Evolutionary conservation across 2,113 vertebrate species (phyloP).

Genomic region (Daphoenositta chrysoptera): DNA sequence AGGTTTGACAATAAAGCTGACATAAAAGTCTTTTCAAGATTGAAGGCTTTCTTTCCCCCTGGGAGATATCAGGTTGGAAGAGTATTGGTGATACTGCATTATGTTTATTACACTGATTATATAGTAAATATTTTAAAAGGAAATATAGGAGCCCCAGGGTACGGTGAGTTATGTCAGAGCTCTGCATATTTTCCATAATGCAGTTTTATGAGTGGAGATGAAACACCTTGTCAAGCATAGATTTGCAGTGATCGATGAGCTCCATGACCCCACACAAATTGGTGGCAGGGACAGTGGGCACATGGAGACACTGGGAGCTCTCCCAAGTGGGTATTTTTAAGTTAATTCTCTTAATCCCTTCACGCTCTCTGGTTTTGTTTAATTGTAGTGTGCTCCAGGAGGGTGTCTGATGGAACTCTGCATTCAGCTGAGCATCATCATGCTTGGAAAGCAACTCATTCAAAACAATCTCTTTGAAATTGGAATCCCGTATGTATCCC

Average conservation of each 20-base stretch:
- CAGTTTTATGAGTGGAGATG: conserved; percentile 2
- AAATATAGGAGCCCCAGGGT: not conserved
- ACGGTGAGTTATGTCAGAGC: not conserved
- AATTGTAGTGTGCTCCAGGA: conserved; percentile 89
- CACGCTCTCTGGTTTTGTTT: not conserved
- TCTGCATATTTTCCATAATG: not conserved
- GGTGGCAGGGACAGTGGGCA: not conserved
- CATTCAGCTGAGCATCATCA: conserved; percentile 97
- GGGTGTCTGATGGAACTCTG: conserved; percentile 98
- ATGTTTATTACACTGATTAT: conserved; percentile 59
- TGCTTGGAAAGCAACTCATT: conserved; percentile 97
- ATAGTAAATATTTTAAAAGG: conserved; percentile 32
- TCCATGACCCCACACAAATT: not conserved
- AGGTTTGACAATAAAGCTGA: not conserved
- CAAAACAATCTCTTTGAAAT: conserved; percentile 98
- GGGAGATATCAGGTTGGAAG: not conserved
- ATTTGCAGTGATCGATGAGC: not conserved
- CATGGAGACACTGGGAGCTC: not conserved
- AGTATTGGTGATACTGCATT: conserved; percentile 1
- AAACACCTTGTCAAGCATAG: not conserved
- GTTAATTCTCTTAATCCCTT: not conserved
- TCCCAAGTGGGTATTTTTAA: not conserved
- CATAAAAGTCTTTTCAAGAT: not conserved
- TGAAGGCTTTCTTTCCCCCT: not conserved
- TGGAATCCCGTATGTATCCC: conserved; percentile 89